phyloP scores from a whole-genome alignment of 2,888 invertebrate genomes.

The Dolomedes plantarius region DNA sequence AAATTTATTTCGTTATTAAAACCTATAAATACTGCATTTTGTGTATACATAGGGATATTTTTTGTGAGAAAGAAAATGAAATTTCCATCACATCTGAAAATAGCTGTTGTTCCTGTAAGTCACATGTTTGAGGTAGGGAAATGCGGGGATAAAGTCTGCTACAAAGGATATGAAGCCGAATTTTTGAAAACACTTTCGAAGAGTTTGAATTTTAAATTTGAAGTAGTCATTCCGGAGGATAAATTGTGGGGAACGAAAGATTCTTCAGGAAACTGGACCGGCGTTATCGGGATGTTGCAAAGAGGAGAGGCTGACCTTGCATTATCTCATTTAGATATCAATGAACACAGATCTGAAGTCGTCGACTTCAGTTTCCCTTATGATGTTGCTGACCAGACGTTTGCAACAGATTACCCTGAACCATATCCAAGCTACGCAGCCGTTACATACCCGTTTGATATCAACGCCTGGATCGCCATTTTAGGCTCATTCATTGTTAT shows the following conservation, averaged over 20 bases:
- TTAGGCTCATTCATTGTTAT: background rate
- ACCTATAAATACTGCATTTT: no score
- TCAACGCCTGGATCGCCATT: background rate
- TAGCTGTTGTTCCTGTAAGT: background rate
- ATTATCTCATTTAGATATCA: background rate
- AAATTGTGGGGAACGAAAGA: background rate
- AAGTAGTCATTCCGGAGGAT: background rate
- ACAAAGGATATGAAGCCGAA: conserved; percentile 7
- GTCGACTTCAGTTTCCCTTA: conserved; percentile 30
- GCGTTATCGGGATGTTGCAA: conserved; percentile 20
- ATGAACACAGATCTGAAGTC: background rate
- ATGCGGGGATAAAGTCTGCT: background rate
- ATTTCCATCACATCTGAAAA: background rate
- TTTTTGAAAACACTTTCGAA: conserved; percentile 21
- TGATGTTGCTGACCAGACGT: background rate
- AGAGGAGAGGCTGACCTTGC: conserved; percentile 34
- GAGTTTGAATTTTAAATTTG: conserved; percentile 19
- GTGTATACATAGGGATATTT: no score
- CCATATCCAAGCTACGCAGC: background rate
- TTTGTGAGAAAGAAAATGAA: no score
- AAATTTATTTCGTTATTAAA: no score
- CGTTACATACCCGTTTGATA: conserved; percentile 28
- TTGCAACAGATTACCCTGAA: conserved; percentile 13
- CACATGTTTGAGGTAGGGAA: background rate
- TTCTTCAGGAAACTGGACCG: background rate